Percentiles rank a stretch among this genome's conserved stretches.
Evolutionary conservation across 1,140 invertebrate species (phyloP).

Genomic region (Xylocopa sonorina): DNA sequence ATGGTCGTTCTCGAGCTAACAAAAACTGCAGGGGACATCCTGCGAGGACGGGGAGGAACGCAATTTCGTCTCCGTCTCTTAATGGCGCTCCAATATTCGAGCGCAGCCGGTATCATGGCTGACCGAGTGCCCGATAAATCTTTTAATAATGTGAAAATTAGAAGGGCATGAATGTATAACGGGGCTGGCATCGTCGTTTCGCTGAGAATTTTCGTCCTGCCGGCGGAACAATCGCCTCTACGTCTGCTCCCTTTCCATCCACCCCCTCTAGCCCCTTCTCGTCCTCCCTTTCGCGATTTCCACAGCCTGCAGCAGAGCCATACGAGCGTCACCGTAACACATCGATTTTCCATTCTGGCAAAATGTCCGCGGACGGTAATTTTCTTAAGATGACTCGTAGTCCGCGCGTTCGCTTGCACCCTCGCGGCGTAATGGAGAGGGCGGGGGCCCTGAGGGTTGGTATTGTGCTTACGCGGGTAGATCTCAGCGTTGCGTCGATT

Average conservation of each 20-base stretch:
- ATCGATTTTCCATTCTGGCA: conserved; percentile 71
- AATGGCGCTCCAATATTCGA: conserved; percentile 25
- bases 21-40: too few relatives aligned
- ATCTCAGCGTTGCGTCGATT: conserved; percentile 21
- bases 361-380: conserved; percentile 63
- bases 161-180: conserved; percentile 43
- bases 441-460: not conserved
- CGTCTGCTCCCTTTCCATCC: not conserved
- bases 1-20: too few relatives aligned
- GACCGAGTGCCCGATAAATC: conserved; percentile 48
- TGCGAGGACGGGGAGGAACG: too few relatives aligned
- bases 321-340: conserved; percentile 54
- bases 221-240: not conserved
- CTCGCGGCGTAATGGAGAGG: too few relatives aligned
- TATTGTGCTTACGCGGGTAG: conserved; percentile 41
- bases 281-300: not conserved
- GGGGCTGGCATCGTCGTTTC: conserved; percentile 28
- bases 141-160: conserved; percentile 49
- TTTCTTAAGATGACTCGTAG: conserved; percentile 67
- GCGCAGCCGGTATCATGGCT: conserved; percentile 38
- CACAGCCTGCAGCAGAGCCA: conserved; percentile 12
- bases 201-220: conserved; percentile 50
- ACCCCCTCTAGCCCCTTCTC: too few relatives aligned
- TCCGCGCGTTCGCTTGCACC: conserved; percentile 13
- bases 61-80: conserved; percentile 23